Conservation (phyloP, 2,113 vertebrate genomes). For the Henicopernis longicauda region DNA sequence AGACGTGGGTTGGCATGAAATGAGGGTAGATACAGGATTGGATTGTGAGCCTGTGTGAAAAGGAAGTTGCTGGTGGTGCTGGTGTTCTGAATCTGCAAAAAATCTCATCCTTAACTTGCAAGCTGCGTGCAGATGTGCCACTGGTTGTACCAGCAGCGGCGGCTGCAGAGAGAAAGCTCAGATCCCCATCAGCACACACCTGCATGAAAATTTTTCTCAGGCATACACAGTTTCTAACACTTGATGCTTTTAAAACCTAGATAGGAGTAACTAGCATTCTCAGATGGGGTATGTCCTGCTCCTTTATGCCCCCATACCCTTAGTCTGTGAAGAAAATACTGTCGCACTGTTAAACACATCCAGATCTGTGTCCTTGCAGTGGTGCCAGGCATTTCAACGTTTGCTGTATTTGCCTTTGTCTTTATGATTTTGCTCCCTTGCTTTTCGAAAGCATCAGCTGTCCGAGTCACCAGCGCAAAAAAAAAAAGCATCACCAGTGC, state of each 20-base stretch:
- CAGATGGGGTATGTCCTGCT: not conserved
- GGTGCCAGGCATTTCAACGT: not conserved
- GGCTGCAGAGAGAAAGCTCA: fast-evolving
- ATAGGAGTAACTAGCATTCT: not conserved
- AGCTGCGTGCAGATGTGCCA: not conserved
- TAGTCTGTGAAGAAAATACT: not conserved
- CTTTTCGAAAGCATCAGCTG: not conserved
- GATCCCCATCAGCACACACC: too few species aligned
- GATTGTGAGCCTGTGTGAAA: not conserved
- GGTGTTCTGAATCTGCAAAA: not conserved
- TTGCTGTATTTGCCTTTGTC: not conserved
- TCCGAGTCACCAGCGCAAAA: fast-evolving
- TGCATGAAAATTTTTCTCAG: not conserved
- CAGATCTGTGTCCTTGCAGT: not conserved
- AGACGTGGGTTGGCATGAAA: not conserved
- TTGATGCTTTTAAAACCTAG: not conserved
- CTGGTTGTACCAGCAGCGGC: fast-evolving
- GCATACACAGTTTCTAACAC: not conserved
- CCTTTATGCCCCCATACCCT: not conserved
- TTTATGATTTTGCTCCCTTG: not conserved
- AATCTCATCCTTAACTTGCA: not conserved
- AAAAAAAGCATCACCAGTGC: not conserved
- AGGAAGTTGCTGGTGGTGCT: not conserved
- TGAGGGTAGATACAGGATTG: not conserved
- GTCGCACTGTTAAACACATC: not conserved